Percentiles rank a stretch among this genome's conserved stretches.
Evolutionary conservation across 2,113 vertebrate species (phyloP).

Genomic region (Dicerorhinus sumatrensis): DNA sequence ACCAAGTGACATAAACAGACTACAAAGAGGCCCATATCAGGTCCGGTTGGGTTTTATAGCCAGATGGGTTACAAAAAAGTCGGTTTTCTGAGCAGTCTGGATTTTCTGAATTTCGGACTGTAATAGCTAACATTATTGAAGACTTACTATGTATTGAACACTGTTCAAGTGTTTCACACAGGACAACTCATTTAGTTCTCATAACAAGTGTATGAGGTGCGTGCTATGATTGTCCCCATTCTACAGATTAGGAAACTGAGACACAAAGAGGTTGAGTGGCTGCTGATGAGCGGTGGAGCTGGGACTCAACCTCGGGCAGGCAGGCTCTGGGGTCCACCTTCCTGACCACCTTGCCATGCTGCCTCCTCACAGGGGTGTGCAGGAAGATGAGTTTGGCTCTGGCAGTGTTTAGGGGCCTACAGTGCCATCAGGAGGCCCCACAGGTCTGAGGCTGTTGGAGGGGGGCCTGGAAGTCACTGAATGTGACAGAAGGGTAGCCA

Average conservation of each 20-base stretch:
- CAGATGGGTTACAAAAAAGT: neutral
- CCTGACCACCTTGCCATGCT: neutral
- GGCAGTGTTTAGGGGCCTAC: neutral
- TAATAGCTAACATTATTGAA: neutral
- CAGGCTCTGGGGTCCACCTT: neutral
- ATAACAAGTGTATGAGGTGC: neutral
- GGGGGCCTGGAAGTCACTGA: neutral
- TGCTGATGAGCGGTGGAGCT: neutral
- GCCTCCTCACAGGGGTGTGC: neutral
- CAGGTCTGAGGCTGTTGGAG: neutral
- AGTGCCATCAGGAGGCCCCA: neutral
- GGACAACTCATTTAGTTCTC: neutral
- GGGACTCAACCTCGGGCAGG: neutral
- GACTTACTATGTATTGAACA: neutral
- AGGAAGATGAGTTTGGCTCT: neutral
- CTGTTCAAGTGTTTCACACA: neutral
- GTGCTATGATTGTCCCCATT: neutral
- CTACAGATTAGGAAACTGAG: conserved; percentile 31
- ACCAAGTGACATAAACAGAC: conserved; percentile 1
- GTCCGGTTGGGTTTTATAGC: neutral
- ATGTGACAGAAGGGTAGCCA: neutral
- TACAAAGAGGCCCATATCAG: neutral
- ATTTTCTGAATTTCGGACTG: conserved; percentile 25
- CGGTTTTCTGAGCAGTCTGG: conserved; percentile 31
- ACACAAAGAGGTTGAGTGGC: neutral